Conservation (phyloP, 2,888 invertebrate genomes). For the Thereva unica region DNA sequence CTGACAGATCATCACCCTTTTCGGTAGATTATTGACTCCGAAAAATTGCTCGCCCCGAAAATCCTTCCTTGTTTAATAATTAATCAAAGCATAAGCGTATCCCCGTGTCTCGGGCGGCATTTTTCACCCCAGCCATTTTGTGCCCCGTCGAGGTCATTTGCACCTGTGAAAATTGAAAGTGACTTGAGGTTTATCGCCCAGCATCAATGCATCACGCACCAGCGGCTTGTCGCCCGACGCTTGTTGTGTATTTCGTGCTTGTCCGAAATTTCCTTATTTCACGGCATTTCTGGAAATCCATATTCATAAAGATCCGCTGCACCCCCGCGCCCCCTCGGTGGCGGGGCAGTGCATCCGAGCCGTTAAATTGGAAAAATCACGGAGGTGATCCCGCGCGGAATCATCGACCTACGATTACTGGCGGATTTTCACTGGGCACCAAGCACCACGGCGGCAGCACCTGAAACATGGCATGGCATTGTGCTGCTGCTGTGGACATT, state of each 20-base stretch:
- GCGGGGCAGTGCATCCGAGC: slow-evolving; percentile 13
- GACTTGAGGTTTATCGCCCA: slow-evolving; percentile 14
- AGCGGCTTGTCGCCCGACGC: slow-evolving; percentile 9
- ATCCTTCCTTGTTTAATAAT: no score
- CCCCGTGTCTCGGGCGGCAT: no score
- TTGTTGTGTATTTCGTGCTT: background rate
- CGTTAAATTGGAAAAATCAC: slow-evolving; percentile 1
- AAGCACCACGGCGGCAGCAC: background rate
- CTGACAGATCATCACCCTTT: no score
- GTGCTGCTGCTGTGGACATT: slow-evolving; percentile 14
- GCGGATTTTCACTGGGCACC: slow-evolving; percentile 1
- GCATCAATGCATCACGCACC: background rate
- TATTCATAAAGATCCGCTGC: slow-evolving; percentile 34
- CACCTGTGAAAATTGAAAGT: slow-evolving; percentile 40
- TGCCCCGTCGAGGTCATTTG: slow-evolving; percentile 1
- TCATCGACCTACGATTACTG: slow-evolving; percentile 40
- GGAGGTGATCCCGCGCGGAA: slow-evolving; percentile 22
- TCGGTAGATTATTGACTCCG: no score
- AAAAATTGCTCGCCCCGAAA: no score
- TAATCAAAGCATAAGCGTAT: no score
- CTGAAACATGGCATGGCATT: slow-evolving; percentile 7
- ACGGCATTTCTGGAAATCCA: slow-evolving; percentile 26
- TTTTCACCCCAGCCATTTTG: no score
- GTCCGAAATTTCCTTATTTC: slow-evolving; percentile 16
- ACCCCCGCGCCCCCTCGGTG: background rate